Evolutionary conservation across 2,888 invertebrate species (phyloP).

Genomic region (Acheta domesticus): DNA sequence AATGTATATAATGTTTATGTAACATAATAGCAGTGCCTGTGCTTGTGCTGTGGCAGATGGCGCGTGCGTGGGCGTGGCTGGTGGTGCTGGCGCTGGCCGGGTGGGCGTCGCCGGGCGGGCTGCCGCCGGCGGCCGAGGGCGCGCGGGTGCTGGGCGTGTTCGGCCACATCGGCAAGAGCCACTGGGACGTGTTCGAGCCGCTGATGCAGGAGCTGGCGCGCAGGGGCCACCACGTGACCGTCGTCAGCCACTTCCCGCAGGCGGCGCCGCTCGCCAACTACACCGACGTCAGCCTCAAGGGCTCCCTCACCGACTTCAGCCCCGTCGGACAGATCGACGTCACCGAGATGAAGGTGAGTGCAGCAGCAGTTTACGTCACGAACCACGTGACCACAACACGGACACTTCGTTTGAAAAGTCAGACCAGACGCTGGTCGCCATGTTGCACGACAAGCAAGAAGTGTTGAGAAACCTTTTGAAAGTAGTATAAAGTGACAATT

Average conservation of each 20-base stretch:
- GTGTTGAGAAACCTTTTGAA: too few relatives aligned
- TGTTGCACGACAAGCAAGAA: too few relatives aligned
- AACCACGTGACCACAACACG: too few relatives aligned
- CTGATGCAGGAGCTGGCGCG: slow-evolving; percentile 27
- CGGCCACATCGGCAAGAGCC: slow-evolving; percentile 33
- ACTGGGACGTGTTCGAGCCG: slow-evolving; percentile 33
- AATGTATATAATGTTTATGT: too few relatives aligned
- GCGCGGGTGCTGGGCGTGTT: slow-evolving; percentile 31
- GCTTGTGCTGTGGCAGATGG: neutral
- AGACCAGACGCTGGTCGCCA: too few relatives aligned
- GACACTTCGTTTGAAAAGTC: too few relatives aligned
- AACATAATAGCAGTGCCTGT: too few relatives aligned
- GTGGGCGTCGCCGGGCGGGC: neutral
- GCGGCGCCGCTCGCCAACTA: slow-evolving; percentile 28
- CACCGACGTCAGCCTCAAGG: slow-evolving; percentile 29
- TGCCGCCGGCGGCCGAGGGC: neutral
- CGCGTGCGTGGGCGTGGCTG: neutral
- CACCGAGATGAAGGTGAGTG: neutral
- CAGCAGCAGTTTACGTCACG: too few relatives aligned
- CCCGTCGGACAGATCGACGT: neutral
- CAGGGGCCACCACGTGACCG: slow-evolving; percentile 29
- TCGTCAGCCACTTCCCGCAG: slow-evolving; percentile 32
- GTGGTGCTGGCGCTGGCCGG: neutral
- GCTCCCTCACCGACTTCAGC: slow-evolving; percentile 19
- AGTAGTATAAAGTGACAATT: too few relatives aligned